Evolutionary conservation across 1,140 invertebrate species (phyloP).

Genomic region (Hestina assimilis): DNA sequence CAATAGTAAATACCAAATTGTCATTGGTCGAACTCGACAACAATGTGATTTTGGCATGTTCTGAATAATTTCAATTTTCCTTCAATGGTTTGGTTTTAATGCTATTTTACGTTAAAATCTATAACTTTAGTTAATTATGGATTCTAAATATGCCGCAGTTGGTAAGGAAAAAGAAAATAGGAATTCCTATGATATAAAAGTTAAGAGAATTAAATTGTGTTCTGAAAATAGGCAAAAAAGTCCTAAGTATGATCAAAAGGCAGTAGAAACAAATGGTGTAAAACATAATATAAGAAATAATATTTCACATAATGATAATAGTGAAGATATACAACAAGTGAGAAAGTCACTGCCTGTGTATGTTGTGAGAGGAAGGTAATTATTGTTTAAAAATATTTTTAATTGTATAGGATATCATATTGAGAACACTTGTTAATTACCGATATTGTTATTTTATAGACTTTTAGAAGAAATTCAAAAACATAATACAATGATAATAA

Average conservation of each 20-base stretch:
- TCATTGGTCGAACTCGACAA: too few relatives aligned
- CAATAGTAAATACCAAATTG: too few relatives aligned
- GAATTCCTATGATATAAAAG: constrained; percentile 42
- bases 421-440: too few relatives aligned
- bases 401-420: too few relatives aligned
- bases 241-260: constrained; percentile 19
- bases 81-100: not conserved
- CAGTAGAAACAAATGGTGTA: constrained; percentile 28
- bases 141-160: constrained; percentile 63
- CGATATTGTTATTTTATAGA: constrained; percentile 33
- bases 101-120: not conserved
- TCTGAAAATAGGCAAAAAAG: constrained; percentile 25
- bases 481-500: constrained; percentile 88
- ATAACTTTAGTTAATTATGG: constrained; percentile 40
- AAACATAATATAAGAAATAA: constrained; percentile 18
- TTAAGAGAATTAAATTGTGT: constrained; percentile 53
- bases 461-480: constrained; percentile 73
- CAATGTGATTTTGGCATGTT: constrained; percentile 1
- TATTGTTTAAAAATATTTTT: not conserved
- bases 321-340: constrained; percentile 44
- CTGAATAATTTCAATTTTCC: not conserved
- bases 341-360: constrained; percentile 58
- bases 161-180: constrained; percentile 40
- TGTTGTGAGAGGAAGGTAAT: constrained; percentile 48
- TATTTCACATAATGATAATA: constrained; percentile 23